Conservation (phyloP, 1,140 invertebrate species). For the Aphidius ervi region DNA sequence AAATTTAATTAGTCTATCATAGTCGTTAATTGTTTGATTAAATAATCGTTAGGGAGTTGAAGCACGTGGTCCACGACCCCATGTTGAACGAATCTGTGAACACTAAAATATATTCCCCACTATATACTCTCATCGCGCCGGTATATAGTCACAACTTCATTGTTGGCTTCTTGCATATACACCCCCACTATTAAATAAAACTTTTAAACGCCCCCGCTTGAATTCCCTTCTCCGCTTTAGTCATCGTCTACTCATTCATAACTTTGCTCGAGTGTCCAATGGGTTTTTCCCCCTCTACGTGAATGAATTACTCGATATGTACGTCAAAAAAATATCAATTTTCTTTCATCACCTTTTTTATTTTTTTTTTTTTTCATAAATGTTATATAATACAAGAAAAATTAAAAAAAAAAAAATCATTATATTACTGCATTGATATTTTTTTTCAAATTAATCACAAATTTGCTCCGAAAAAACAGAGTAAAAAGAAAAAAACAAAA, state of each 20-base stretch:
- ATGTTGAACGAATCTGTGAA: constrained; percentile 32
- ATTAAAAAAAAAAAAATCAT: too few species aligned
- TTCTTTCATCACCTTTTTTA: background rate
- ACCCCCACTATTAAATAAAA: background rate
- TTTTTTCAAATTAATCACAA: too few species aligned
- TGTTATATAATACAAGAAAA: too few species aligned
- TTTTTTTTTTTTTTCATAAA: too few species aligned
- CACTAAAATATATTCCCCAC: constrained; percentile 25
- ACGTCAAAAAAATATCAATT: background rate
- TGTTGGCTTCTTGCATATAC: too few species aligned
- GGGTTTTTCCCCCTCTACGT: constrained; percentile 15
- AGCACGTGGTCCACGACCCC: constrained; percentile 41
- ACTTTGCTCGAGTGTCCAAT: constrained; percentile 24
- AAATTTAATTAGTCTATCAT: too few species aligned
- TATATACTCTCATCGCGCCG: constrained; percentile 13
- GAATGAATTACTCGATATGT: background rate
- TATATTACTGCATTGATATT: too few species aligned
- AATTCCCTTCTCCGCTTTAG: constrained; percentile 22
- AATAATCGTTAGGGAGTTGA: constrained; percentile 2
- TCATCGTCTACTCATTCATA: constrained; percentile 47
- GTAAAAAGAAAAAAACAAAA: too few species aligned
- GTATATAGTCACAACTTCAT: background rate
- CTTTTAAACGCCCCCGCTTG: background rate
- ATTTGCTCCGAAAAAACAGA: too few species aligned
- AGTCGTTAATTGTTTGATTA: too few species aligned